Conservation (phyloP, 2,113 vertebrate genomes). For the Vulpes ferrilata region DNA sequence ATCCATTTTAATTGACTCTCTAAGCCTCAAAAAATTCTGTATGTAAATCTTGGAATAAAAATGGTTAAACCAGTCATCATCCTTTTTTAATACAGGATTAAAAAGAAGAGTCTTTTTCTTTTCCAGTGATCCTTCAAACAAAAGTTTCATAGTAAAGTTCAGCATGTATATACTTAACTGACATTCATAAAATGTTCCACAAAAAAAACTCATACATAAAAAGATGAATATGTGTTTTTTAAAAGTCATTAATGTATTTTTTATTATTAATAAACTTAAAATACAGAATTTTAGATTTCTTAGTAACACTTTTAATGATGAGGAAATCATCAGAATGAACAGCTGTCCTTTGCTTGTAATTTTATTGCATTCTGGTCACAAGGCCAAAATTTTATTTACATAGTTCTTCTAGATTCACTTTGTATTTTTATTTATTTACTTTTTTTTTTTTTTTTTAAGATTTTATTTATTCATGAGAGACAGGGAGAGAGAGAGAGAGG, state of each 20-base stretch:
- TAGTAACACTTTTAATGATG: neutral
- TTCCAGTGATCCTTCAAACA: neutral
- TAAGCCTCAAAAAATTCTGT: neutral
- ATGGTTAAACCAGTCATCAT: neutral
- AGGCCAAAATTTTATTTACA: neutral
- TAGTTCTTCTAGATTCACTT: constrained; percentile 7
- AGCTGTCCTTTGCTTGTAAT: neutral
- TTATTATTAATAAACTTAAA: neutral
- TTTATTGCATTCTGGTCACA: neutral
- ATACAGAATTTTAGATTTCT: neutral
- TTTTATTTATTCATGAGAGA: no score
- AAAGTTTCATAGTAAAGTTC: neutral
- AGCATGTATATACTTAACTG: neutral
- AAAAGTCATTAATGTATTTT: neutral
- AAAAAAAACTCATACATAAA: neutral
- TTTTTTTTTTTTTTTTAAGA: no score
- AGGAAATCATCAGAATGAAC: neutral
- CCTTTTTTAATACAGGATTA: neutral
- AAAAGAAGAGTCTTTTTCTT: neutral
- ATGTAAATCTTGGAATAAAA: neutral
- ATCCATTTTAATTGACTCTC: neutral
- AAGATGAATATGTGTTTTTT: neutral
- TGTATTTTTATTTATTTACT: neutral
- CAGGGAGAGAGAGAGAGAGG: no score
- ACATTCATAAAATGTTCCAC: neutral